Evolutionary conservation across 2,888 invertebrate species (phyloP), one percentile per base, ranked within the genome.

Genomic region (Drosophila sordidula): DNA sequence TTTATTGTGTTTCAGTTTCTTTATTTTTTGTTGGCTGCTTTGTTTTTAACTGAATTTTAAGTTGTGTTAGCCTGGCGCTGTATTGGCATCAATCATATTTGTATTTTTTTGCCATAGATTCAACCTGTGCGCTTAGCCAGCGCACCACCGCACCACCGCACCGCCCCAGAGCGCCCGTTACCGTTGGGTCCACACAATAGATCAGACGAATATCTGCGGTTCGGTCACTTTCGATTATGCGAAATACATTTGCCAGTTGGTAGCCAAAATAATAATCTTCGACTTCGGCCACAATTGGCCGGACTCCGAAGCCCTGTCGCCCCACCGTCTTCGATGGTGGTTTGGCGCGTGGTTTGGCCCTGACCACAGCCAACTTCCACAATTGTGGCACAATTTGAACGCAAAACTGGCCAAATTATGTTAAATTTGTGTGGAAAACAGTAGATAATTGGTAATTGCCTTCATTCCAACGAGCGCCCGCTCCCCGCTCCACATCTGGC

Each of bases 381-480:
- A 87, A 87, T 83, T 86, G 85, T 74, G 88, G 68, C 86, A 83
- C 86, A 86, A 86, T 86, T 86, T 81, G 86, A 85, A 85, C 88
- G 85, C 88, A 86, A 86, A 87, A 86, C 88, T 86, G 87, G 80
- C 81, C 86, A 88, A 87, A 87, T 88, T 79, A 89, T 89, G 88
- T 83, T 88, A 88, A 89, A 89, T 89, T 89, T 89, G 88, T 86
- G 86, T 84, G 74, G 87, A 89, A 84, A 89, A 89, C 88, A 89
- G 89, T 89, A 84, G 89, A 89, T 89, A 89, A 89, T 89, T 89
- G 88, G 87, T 89, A 89, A 89, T 89, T 89, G 89, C 78, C 69
- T 89, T 86, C 78, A 80, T 73, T 79, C 81, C 75, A 84, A 64
- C 59, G 25, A 55, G 41, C 49, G 51, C 65, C 64, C 34, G 5